phyloP scores from a whole-genome alignment of 2,113 vertebrate genomes.

The Numida meleagris region DNA sequence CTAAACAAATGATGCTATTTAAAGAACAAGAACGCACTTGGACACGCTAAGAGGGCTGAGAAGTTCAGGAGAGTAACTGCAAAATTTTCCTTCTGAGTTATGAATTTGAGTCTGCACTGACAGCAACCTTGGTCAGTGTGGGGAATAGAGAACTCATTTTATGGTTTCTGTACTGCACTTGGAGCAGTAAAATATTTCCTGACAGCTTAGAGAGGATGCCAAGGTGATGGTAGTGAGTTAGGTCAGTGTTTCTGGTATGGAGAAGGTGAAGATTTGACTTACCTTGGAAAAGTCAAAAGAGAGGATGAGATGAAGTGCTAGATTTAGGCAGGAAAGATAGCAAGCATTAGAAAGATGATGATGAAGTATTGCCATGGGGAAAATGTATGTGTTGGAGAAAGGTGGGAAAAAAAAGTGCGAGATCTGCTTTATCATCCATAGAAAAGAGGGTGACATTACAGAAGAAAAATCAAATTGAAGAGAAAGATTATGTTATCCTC shows the following conservation, averaged over 20 bases:
- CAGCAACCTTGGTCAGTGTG: neutral
- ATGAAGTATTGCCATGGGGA: neutral
- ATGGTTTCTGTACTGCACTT: accelerated
- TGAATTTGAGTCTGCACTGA: neutral
- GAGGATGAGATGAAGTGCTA: neutral
- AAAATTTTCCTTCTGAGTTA: neutral
- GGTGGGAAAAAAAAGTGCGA: neutral
- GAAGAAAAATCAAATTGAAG: neutral
- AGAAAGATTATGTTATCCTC: neutral
- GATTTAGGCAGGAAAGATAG: neutral
- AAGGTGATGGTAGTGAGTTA: neutral
- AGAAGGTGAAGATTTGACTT: neutral
- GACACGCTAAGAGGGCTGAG: neutral
- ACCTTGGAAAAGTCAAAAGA: neutral
- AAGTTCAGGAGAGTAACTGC: neutral
- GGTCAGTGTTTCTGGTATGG: neutral
- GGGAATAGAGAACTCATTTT: neutral
- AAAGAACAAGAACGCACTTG: neutral
- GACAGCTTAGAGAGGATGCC: neutral
- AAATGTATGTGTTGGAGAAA: neutral
- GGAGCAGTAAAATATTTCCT: neutral
- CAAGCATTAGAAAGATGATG: neutral
- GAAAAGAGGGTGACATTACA: neutral
- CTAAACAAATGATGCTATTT: neutral
- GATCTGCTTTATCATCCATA: neutral